Evolutionary conservation across 1,140 invertebrate genomes (phyloP), one percentile per base, ranked within the genome.

Genomic region (Anthonomus grandis): DNA sequence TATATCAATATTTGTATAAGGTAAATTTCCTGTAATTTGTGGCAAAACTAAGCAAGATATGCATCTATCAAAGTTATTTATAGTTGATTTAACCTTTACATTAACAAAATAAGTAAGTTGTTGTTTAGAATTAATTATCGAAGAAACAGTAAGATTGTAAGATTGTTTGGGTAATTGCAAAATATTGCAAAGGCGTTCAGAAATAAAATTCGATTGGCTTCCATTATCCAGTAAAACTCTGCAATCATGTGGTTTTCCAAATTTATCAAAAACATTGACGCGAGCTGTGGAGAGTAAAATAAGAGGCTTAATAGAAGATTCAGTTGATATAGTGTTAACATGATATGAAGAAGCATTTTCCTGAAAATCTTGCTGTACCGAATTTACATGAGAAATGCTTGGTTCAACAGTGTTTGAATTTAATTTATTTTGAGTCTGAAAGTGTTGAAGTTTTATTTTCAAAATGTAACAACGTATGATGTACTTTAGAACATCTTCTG

Each of bases 381-480:
- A n/a, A n/a, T n/a, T n/a, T 23, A 12, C 13, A 19, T 8, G 13
- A 27, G 36, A n/a, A 17, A 10, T 18, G 13, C 13, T 15, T 15
- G 13, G 17, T 23, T 50, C 6, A 9, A 27, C 13, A 13, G 21
- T 27, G 39, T n/a, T 10, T 4, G 12, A 17, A 24, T 22, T 22
- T 13, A 31, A 22, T 15, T 23, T 38, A 12, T 18, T 23, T 15
- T 22, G 17, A 4, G 21, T 12, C 18, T 21, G 18, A 39, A 31
- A 10, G 17, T 8, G 31, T 12, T 13, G 10, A 41, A 45, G 24
- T 3, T 10, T 42, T 56, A 37, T 42, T 47, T 31, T 18, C 17
- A 31, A 57, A 57, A 47, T 56, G 57, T 22, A 63, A 21, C 25
- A 60, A 46, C n/a, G 57, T 63, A 18, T 63, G 53, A 31, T 63